Percentiles rank a stretch among this genome's conserved stretches.
Conservation (phyloP, 2,888 invertebrate genomes). For the Andrena chrysosceles region DNA sequence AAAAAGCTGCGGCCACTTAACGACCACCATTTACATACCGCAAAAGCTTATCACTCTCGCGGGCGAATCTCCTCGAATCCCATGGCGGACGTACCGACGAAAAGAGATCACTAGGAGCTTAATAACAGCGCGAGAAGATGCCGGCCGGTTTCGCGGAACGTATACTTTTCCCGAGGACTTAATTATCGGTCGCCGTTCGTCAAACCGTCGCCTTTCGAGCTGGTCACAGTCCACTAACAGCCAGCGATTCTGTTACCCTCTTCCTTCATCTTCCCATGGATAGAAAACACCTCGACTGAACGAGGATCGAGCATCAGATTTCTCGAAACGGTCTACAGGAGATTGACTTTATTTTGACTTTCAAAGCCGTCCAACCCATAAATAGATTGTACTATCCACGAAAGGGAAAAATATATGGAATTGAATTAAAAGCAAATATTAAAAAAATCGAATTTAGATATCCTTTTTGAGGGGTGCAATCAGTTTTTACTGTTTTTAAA, state of each 20-base stretch:
- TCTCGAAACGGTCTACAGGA: too few relatives aligned
- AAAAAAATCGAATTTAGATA: too few relatives aligned
- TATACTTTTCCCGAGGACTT: constrained; percentile 34
- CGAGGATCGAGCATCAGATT: too few relatives aligned
- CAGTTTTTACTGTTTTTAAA: too few relatives aligned
- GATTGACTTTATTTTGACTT: too few relatives aligned
- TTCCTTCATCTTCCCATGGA: neutral
- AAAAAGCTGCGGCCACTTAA: neutral
- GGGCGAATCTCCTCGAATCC: neutral
- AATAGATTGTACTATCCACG: too few relatives aligned
- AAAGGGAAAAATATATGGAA: too few relatives aligned
- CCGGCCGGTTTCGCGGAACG: constrained; percentile 11
- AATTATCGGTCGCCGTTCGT: constrained; percentile 41
- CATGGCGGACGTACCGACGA: neutral
- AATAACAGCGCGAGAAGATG: constrained; percentile 24
- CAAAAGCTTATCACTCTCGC: neutral
- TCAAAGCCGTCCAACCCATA: too few relatives aligned
- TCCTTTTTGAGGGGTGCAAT: too few relatives aligned
- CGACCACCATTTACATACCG: neutral
- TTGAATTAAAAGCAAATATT: too few relatives aligned
- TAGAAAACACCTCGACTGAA: too few relatives aligned
- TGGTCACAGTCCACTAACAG: constrained; percentile 53
- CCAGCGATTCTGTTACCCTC: constrained; percentile 4
- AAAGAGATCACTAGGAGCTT: constrained; percentile 3
- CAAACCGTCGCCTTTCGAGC: constrained; percentile 2